phyloP scores from a whole-genome alignment of 2,797 vertebrate species.

The Orientallactaga sibirica region DNA sequence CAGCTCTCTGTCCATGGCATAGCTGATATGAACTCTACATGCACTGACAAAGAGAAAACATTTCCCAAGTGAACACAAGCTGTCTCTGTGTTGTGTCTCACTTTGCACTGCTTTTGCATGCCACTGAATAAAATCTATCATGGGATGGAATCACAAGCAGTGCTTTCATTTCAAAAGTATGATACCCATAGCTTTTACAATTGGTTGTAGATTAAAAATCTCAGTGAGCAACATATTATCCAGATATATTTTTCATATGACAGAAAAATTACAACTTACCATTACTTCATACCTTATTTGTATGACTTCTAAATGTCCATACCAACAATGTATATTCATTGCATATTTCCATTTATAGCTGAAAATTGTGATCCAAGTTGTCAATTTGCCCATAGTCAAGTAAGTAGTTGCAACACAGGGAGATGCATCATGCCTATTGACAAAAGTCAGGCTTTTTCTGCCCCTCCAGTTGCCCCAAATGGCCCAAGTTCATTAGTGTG shows the following conservation, averaged over 20 bases:
- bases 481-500: neutral
- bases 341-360: neutral
- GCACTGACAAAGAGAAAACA: neutral
- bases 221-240: neutral
- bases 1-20: neutral
- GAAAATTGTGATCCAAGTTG: neutral
- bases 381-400: neutral
- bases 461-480: neutral
- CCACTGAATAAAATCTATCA: neutral
- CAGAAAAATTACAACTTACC: neutral
- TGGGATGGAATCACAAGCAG: neutral
- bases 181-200: neutral
- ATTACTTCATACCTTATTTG: neutral
- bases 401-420: neutral
- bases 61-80: neutral
- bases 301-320: constrained; percentile 45
- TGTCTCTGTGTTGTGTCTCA: neutral
- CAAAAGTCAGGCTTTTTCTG: neutral
- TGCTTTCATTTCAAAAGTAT: constrained; percentile 16
- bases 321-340: neutral
- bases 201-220: constrained; percentile 17
- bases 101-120: neutral
- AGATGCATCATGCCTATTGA: neutral
- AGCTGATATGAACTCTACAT: neutral
- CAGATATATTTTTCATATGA: neutral